Conservation (phyloP, 2,888 invertebrate genomes). For the Dolichopus griseipennis region DNA sequence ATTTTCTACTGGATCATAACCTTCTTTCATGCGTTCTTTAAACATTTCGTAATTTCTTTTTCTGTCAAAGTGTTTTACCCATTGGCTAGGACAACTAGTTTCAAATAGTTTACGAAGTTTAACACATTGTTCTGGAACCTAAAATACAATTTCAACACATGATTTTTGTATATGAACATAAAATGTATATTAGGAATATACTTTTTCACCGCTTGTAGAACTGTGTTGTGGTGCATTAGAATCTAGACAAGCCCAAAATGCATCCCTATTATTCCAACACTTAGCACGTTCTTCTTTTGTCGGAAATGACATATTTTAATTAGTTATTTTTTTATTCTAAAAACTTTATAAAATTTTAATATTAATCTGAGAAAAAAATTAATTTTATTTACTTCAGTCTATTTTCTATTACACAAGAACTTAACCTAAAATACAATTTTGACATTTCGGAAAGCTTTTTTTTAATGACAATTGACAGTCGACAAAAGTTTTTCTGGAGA, state of each 20-base stretch:
- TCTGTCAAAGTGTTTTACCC: constrained; percentile 92
- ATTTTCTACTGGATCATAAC: constrained; percentile 63
- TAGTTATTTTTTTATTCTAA: too few species aligned
- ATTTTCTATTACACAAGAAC: neutral
- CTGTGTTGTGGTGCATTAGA: constrained; percentile 48
- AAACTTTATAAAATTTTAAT: neutral
- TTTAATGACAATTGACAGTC: too few species aligned
- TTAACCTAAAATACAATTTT: neutral
- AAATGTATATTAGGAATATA: constrained; percentile 31
- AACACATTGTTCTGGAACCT: constrained; percentile 50
- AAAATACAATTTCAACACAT: neutral
- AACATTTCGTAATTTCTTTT: constrained; percentile 80
- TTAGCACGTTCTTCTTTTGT: constrained; percentile 65
- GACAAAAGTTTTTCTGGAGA: too few species aligned
- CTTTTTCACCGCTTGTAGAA: constrained; percentile 46
- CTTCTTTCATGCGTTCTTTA: constrained; percentile 78
- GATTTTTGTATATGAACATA: neutral
- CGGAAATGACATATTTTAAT: constrained; percentile 65
- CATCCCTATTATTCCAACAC: constrained; percentile 81
- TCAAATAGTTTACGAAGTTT: constrained; percentile 66
- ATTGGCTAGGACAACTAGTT: constrained; percentile 67
- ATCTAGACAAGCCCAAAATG: constrained; percentile 85
- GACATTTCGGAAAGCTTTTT: neutral
- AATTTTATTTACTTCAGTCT: neutral
- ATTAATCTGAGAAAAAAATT: neutral